A percentile compares a stretch with the other conserved stretches of the same genome.
phyloP scores from a whole-genome alignment of 2,888 invertebrate species.

The Meliscaeva auricollis region DNA sequence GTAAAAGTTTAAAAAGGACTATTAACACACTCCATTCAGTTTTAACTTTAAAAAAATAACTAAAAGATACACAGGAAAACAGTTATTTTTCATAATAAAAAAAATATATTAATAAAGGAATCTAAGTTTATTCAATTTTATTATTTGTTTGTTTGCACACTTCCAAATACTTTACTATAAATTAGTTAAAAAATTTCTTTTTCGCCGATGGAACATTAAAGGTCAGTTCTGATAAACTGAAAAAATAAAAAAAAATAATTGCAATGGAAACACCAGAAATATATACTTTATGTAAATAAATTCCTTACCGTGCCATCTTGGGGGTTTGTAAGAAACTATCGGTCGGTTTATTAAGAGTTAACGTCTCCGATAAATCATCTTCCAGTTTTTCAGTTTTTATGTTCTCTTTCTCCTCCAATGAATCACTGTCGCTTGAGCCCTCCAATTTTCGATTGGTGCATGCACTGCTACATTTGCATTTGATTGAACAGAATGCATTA shows the following conservation, averaged over 20 bases:
- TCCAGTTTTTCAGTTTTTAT: constrained; percentile 4
- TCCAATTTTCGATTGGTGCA: constrained; percentile 44
- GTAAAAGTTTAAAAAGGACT: too few species aligned
- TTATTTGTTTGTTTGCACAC: constrained; percentile 19
- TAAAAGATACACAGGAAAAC: too few species aligned
- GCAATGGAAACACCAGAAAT: background rate
- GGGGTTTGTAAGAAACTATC: constrained; percentile 75
- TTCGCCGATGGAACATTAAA: constrained; percentile 78
- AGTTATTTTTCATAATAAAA: too few species aligned
- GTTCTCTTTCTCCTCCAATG: constrained; percentile 62
- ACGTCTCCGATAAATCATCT: constrained; percentile 46
- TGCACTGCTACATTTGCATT: constrained; percentile 41
- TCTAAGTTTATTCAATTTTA: constrained; percentile 6
- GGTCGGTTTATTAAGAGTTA: constrained; percentile 62
- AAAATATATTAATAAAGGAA: too few species aligned
- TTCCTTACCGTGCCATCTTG: constrained; percentile 77
- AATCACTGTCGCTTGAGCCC: constrained; percentile 43
- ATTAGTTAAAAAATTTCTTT: constrained; percentile 78
- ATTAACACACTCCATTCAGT: too few species aligned
- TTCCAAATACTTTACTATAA: background rate
- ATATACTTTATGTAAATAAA: background rate
- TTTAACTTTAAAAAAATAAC: too few species aligned
- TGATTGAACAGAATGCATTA: constrained; percentile 35
- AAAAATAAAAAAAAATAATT: constrained; percentile 19
- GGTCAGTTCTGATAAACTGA: constrained; percentile 77